Evolutionary conservation across 2,797 vertebrate species (phyloP).

Genomic region (Pseudochaenichthys georgianus): DNA sequence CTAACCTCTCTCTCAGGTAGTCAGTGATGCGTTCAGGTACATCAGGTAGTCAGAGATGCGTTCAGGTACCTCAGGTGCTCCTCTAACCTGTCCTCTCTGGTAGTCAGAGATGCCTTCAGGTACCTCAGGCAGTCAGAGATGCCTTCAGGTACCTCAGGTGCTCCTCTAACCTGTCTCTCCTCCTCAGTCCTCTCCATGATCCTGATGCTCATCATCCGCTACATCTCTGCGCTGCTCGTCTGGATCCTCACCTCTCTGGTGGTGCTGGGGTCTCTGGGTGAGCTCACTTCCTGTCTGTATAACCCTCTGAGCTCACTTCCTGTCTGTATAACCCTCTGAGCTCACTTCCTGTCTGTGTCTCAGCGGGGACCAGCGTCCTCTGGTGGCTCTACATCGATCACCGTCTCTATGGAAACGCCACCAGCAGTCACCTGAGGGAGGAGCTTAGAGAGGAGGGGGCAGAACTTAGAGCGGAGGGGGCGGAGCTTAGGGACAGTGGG

Average conservation of each 20-base stretch:
- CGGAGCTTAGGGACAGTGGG: constrained; percentile 85
- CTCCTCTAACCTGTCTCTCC: no score
- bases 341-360: constrained; percentile 27
- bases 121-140: no score
- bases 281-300: no score
- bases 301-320: no score
- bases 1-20: no score
- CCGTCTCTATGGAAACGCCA: constrained; percentile 84
- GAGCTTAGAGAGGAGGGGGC: constrained; percentile 41
- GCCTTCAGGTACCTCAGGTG: no score
- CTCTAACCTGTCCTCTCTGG: no score
- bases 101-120: no score
- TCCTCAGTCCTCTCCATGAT: constrained; percentile 93
- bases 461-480: neutral
- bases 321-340: constrained; percentile 77
- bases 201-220: constrained; percentile 97
- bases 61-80: no score
- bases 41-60: no score
- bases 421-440: constrained; percentile 55
- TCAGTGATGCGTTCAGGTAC: no score
- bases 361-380: constrained; percentile 94
- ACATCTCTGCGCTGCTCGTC: constrained; percentile 96
- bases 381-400: constrained; percentile 98
- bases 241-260: constrained; percentile 96
- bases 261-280: constrained; percentile 92